Percentiles rank a stretch among this genome's conserved stretches.
Evolutionary conservation across 2,797 vertebrate species (phyloP).

Genomic region (Clarias fuscus): DNA sequence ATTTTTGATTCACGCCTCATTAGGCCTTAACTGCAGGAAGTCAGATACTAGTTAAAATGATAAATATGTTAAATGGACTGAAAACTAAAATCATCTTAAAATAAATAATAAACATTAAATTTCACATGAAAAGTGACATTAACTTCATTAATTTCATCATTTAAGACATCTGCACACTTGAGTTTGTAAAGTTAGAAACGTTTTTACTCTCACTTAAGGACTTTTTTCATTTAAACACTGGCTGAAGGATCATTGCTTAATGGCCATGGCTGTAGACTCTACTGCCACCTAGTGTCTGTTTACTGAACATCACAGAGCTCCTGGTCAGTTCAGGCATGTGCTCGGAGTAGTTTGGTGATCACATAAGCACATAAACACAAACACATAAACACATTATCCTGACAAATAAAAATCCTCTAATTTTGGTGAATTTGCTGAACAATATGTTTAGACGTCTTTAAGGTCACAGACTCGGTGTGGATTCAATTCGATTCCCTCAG

Average conservation of each 20-base stretch:
- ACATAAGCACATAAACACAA: neutral
- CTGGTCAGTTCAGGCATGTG: neutral
- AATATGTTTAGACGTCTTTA: neutral
- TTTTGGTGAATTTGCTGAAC: neutral
- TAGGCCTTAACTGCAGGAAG: too few relatives aligned
- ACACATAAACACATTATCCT: neutral
- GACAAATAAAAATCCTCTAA: neutral
- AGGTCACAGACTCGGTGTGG: too few relatives aligned
- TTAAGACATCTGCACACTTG: neutral
- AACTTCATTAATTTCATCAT: neutral
- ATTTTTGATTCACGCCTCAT: too few relatives aligned
- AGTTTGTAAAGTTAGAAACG: neutral
- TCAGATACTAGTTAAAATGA: too few relatives aligned
- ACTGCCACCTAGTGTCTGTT: conserved; percentile 42
- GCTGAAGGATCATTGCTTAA: neutral
- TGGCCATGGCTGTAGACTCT: neutral
- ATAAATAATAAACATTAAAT: neutral
- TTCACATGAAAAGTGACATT: neutral
- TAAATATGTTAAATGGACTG: too few relatives aligned
- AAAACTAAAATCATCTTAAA: neutral
- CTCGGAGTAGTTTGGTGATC: neutral
- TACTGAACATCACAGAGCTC: neutral
- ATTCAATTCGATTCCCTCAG: too few relatives aligned
- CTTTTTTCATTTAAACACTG: neutral
- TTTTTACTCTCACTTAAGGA: neutral